Evolutionary conservation across 1,140 invertebrate species (phyloP).

Genomic region (Trachymyrmex cornetzi): DNA sequence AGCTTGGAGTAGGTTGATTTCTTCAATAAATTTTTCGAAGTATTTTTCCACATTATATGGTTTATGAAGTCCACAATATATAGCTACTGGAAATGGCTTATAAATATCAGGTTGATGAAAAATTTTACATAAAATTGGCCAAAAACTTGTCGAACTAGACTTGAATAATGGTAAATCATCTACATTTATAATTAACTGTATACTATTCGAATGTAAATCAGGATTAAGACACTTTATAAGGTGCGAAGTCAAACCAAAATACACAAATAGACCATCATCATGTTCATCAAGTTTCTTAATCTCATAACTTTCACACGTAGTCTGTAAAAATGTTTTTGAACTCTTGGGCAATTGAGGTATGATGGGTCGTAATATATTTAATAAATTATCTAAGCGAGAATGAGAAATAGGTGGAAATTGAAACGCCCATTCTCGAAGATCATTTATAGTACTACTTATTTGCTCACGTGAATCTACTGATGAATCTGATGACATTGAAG

Average conservation of each 20-base stretch:
- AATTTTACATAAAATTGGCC: background rate
- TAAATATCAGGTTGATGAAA: conserved; percentile 9
- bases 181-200: background rate
- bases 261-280: background rate
- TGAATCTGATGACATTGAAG: background rate
- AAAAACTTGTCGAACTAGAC: background rate
- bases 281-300: background rate
- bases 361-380: conserved; percentile 8
- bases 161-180: background rate
- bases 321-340: background rate
- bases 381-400: background rate
- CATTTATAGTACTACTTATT: background rate
- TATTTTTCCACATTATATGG: background rate
- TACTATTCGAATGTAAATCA: background rate
- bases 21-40: background rate
- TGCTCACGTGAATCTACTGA: background rate
- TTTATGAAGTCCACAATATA: background rate
- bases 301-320: background rate
- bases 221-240: background rate
- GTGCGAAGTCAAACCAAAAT: background rate
- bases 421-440: background rate
- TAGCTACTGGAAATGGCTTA: conserved; percentile 7
- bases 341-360: background rate
- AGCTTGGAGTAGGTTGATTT: background rate
- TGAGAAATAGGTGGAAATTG: background rate